Conservation (phyloP, 2,888 invertebrate genomes). For the Meganola albula region DNA sequence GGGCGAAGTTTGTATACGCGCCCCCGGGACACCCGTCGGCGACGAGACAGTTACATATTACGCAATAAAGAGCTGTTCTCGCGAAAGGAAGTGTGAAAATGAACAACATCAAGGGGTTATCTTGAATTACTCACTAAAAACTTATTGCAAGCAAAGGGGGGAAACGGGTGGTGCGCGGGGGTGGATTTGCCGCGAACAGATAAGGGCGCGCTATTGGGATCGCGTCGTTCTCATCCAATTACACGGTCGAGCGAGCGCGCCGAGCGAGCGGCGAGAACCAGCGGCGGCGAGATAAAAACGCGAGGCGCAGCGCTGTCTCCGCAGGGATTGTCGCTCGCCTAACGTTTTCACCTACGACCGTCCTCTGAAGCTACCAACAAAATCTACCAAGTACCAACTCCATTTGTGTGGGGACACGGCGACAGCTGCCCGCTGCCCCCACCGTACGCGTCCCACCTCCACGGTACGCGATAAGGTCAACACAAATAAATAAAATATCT, state of each 20-base stretch:
- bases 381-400: constrained; percentile 23
- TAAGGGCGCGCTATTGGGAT: constrained; percentile 77
- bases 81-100: constrained; percentile 78
- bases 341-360: constrained; percentile 68
- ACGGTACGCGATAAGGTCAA: constrained; percentile 13
- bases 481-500: constrained; percentile 9
- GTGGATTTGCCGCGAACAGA: constrained; percentile 75
- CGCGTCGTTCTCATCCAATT: constrained; percentile 78
- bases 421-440: constrained; percentile 23
- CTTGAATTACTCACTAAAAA: constrained; percentile 78
- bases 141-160: constrained; percentile 70
- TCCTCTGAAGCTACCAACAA: constrained; percentile 43
- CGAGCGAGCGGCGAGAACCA: constrained; percentile 64
- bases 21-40: constrained; percentile 70
- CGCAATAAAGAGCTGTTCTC: constrained; percentile 78
- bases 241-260: constrained; percentile 75
- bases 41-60: constrained; percentile 76
- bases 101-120: constrained; percentile 78
- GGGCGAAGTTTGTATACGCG: constrained; percentile 65
- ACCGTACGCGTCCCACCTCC: constrained; percentile 11
- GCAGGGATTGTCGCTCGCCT: constrained; percentile 72
- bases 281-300: constrained; percentile 66
- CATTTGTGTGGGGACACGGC: constrained; percentile 38
- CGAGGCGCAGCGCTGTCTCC: constrained; percentile 65
- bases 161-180: constrained; percentile 39